Evolutionary conservation across 2,888 invertebrate genomes (phyloP), one percentile per base, ranked within the genome.

Genomic region (Parapristionchus giblindavisi): DNA sequence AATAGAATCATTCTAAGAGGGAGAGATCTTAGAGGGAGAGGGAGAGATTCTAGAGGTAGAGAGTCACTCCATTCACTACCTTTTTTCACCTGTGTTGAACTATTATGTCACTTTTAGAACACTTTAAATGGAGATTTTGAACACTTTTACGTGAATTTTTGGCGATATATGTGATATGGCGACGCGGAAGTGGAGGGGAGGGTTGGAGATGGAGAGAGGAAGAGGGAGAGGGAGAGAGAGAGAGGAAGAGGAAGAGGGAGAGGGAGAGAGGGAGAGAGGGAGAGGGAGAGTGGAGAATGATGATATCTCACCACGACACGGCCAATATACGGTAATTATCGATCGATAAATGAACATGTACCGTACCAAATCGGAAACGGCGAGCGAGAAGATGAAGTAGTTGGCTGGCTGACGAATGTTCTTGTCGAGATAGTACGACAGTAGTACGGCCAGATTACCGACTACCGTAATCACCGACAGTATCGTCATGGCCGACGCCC

Each of bases 321-420:
- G 38, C 8, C 51, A 34, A 38, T 24, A 8, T 36, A 52, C 68
- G 24, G 54, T 52, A 68, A 24, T 24, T 32, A n/a, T n/a, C n/a
- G n/a, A n/a, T n/a, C n/a, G n/a, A n/a, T n/a, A n/a, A n/a, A n/a
- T n/a, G n/a, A n/a, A n/a, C n/a, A n/a, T n/a, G n/a, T n/a, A n/a
- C n/a, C n/a, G n/a, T 70, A 87, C 87, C 82, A 87, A 78, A 79
- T 87, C 87, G 96, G 82, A 98, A 91, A 96, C 94, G 63, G 99
- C 99, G 79, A 99, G 91, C 0, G 98, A 98, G 11, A 97, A 97
- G 81, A 99, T 97, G 91, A 98, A 99, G 91, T 98, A 99, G 91
- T 99, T 99, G 89, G 96, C 96, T 38, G 99, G 98, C 88, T 98
- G 97, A 75, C 99, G 90, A 80, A 92, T 91, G 79, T 85, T 85